Evolutionary conservation across 2,888 invertebrate genomes (phyloP).

Genomic region (Cosmia pyralina): DNA sequence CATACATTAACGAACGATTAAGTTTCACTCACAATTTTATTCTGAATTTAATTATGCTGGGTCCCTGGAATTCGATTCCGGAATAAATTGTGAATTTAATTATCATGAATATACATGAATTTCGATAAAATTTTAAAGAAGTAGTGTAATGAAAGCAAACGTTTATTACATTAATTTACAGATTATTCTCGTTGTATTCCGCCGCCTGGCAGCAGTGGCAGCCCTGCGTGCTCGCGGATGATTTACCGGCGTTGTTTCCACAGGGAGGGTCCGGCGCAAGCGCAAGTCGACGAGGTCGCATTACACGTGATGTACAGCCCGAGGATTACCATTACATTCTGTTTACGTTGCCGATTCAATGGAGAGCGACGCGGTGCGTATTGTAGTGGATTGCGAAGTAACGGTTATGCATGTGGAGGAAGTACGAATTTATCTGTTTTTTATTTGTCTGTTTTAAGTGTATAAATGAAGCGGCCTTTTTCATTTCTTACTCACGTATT

Average conservation of each 20-base stretch:
- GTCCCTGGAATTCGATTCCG: not conserved
- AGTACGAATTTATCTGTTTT: too few relatives aligned
- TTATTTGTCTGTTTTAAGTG: too few relatives aligned
- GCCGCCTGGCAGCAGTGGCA: constrained; percentile 6
- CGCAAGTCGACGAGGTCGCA: constrained; percentile 45
- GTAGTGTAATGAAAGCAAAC: not conserved
- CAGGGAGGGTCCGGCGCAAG: constrained; percentile 44
- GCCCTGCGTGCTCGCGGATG: constrained; percentile 51
- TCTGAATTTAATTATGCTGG: not conserved
- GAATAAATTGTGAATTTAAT: constrained; percentile 5
- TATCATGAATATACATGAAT: not conserved
- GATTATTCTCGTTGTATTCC: constrained; percentile 1
- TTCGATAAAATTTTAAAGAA: not conserved
- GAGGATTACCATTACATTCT: constrained; percentile 55
- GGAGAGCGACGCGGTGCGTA: not conserved
- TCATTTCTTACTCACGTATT: too few relatives aligned
- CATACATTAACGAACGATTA: constrained; percentile 1
- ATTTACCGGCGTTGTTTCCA: constrained; percentile 53
- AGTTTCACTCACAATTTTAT: not conserved
- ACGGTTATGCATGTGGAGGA: not conserved
- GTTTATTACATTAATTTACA: constrained; percentile 4
- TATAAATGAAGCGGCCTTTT: not conserved
- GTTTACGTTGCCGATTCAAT: constrained; percentile 44
- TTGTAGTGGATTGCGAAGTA: constrained; percentile 1
- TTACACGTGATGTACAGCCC: constrained; percentile 57